phyloP scores from a whole-genome alignment of 2,113 vertebrate species.

The Mustela lutreola region DNA sequence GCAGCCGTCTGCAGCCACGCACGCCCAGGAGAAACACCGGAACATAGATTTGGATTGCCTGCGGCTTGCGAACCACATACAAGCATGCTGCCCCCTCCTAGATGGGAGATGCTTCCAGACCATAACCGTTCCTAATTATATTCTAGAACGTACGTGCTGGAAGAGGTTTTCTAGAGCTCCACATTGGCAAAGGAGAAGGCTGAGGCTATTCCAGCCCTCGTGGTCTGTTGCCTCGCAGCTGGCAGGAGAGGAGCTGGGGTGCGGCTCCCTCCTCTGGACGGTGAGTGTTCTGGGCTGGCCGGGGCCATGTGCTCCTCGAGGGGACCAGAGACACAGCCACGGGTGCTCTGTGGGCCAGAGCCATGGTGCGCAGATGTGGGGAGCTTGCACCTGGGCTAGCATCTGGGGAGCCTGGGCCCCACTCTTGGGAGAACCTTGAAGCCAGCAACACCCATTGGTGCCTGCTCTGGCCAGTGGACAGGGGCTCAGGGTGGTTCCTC shows the following conservation, averaged over 20 bases:
- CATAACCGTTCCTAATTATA: fast-evolving
- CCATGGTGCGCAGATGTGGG: fast-evolving
- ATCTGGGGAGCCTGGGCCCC: fast-evolving
- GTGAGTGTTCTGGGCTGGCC: fast-evolving
- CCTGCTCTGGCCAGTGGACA: fast-evolving
- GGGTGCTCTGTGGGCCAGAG: fast-evolving
- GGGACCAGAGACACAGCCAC: too few relatives aligned
- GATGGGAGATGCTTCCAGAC: too few relatives aligned
- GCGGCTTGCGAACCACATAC: fast-evolving
- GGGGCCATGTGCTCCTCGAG: too few relatives aligned
- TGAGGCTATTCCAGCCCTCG: fast-evolving
- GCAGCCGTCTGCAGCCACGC: background rate
- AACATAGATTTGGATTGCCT: fast-evolving
- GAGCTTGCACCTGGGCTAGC: background rate
- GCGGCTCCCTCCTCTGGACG: background rate
- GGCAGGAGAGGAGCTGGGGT: background rate
- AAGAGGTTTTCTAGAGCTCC: too few relatives aligned
- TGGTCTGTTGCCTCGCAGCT: fast-evolving
- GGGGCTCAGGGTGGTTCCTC: background rate
- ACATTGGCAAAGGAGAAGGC: fast-evolving
- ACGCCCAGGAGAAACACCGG: fast-evolving
- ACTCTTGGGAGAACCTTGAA: background rate
- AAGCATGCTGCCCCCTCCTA: fast-evolving
- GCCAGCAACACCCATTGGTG: fast-evolving
- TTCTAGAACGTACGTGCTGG: background rate